Percentiles rank a stretch among this genome's conserved stretches.
Conservation (phyloP, 2,797 vertebrate genomes). For the Onychomys torridus region DNA sequence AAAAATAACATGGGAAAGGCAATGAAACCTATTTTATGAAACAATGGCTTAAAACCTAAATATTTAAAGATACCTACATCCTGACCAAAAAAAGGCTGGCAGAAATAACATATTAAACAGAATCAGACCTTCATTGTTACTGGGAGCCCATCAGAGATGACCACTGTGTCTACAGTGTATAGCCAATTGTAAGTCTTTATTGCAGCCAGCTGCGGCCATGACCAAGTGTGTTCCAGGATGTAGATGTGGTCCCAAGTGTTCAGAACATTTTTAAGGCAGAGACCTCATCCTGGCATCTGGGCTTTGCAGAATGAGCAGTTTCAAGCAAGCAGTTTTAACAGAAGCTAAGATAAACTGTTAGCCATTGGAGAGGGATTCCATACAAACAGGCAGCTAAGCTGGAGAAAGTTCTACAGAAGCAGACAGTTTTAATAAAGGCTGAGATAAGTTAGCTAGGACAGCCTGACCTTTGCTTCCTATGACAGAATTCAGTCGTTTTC, state of each 20-base stretch:
- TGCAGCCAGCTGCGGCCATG: neutral
- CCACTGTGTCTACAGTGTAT: neutral
- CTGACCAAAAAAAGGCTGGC: neutral
- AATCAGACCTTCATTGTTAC: neutral
- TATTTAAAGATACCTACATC: neutral
- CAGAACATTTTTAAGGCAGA: neutral
- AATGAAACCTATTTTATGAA: neutral
- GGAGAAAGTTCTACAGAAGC: neutral
- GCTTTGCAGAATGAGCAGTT: neutral
- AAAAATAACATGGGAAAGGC: neutral
- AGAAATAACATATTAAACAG: neutral
- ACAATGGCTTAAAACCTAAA: neutral
- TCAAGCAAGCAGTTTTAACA: neutral
- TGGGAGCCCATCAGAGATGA: neutral
- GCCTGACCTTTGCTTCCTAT: neutral
- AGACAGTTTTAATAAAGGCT: neutral
- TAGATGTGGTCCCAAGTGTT: neutral
- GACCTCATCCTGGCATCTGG: neutral
- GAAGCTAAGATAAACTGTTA: neutral
- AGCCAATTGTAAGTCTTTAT: neutral
- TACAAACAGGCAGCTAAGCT: neutral
- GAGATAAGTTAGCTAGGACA: neutral
- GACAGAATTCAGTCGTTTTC: neutral
- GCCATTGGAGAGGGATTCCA: neutral
- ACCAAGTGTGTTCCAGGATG: neutral